A percentile compares a stretch with the other conserved stretches of the same genome.
Conservation (phyloP, 2,113 vertebrate species). For the Aegithalos caudatus region DNA sequence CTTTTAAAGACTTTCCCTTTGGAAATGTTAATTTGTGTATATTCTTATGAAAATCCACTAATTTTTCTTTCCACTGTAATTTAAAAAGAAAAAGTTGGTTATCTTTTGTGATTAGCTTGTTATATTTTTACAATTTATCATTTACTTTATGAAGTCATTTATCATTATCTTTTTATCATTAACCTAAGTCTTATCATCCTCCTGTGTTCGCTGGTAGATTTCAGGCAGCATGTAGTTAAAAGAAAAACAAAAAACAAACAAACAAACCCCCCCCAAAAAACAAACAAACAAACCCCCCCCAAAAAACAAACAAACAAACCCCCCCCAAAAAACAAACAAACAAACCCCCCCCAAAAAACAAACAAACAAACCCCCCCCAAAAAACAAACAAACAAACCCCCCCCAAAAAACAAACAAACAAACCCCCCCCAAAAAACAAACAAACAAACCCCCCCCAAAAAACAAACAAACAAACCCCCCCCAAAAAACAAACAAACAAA, state of each 20-base stretch:
- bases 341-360: no score
- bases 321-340: no score
- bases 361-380: no score
- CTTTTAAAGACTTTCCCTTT: constrained; percentile 41
- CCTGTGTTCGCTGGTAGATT: background rate
- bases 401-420: no score
- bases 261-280: no score
- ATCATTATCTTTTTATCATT: background rate
- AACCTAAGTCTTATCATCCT: background rate
- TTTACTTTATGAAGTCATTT: background rate
- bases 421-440: no score
- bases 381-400: no score
- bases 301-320: no score
- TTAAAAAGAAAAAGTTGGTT: background rate
- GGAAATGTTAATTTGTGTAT: constrained; percentile 20
- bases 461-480: no score
- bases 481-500: no score
- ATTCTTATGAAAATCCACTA: background rate
- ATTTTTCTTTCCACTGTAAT: background rate
- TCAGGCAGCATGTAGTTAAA: background rate
- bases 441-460: no score
- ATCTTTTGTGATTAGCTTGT: background rate
- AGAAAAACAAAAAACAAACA: background rate
- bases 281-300: background rate
- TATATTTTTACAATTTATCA: background rate